Evolutionary conservation across 2,888 invertebrate genomes (phyloP), one percentile per base, ranked within the genome.

Genomic region (Catocala nupta): DNA sequence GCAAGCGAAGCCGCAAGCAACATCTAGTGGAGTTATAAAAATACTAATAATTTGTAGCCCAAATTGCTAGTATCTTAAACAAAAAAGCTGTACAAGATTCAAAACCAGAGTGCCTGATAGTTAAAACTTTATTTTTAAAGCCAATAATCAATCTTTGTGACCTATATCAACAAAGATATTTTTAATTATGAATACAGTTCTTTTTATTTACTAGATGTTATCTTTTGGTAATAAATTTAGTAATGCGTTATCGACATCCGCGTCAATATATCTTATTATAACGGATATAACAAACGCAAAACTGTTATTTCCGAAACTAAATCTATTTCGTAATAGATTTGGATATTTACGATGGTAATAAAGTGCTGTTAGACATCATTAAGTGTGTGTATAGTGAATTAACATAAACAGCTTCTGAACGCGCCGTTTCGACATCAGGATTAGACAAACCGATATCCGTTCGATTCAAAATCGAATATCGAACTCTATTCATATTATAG

Each of bases 291-390:
- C 45, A 47, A 47, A 16, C 43, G 5, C 10, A 11, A 43, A 43
- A 16, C 45, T 47, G 8, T 6, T 8, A 33, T 34, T 25, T 33
- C 7, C 49, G n/a, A 34, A 33, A 49, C 16, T 43, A 43, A 39
- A n/a, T 43, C 8, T 44, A 44, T 45, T 56, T 49, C 25, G 49
- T 42, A 49, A 56, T n/a, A 39, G 9, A 12, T 6, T n/a, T 11
- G 9, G n/a, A 16, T 25, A 49, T 50, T 57, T 11, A 57, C 43
- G 34, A 44, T 11, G 12, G 49, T 33, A 50, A 57, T 57, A 50
- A 57, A 57, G 12, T 25, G 10, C 42, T 33, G 49, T 48, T 39
- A 33, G n/a, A 42, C 42, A 49, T 39, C 42, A 48, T 55, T 49
- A 42, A 9, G 42, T 25, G 39, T 8, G n/a, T 34, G 16, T 55